Conservation (phyloP, 2,888 invertebrate species). For the Campoplex capitator region DNA sequence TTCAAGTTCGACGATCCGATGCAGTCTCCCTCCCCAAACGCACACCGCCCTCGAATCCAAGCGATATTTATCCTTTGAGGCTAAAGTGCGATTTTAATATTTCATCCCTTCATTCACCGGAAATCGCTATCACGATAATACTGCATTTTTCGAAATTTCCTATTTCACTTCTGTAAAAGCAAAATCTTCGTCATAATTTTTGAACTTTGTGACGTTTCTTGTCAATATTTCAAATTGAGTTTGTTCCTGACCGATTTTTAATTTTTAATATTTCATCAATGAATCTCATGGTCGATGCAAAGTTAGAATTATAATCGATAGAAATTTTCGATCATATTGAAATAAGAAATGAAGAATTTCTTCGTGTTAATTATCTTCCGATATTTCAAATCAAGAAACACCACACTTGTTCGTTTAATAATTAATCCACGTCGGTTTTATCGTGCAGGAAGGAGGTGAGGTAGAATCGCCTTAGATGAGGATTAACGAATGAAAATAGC, state of each 20-base stretch:
- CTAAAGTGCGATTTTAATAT: conserved; percentile 75
- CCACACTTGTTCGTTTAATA: conserved; percentile 47
- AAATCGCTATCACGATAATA: background rate
- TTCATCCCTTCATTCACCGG: conserved; percentile 63
- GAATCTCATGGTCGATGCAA: background rate
- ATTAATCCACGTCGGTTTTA: background rate
- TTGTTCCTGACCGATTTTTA: too few species aligned
- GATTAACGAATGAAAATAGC: conserved; percentile 29
- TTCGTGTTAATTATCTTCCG: background rate
- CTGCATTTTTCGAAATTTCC: background rate
- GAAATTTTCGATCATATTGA: background rate
- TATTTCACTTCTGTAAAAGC: background rate
- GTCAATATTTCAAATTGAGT: background rate
- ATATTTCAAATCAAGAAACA: background rate
- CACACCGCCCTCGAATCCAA: conserved; percentile 72
- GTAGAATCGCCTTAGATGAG: conserved; percentile 38
- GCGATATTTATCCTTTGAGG: conserved; percentile 74
- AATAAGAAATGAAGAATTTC: background rate
- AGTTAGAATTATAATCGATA: background rate
- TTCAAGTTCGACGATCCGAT: conserved; percentile 77
- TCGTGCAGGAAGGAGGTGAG: background rate
- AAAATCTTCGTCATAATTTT: background rate
- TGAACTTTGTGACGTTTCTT: background rate
- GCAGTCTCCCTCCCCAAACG: conserved; percentile 46
- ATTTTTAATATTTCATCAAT: too few species aligned